Evolutionary conservation across 1,140 invertebrate species (phyloP).

Genomic region (Odontomachus brunneus): DNA sequence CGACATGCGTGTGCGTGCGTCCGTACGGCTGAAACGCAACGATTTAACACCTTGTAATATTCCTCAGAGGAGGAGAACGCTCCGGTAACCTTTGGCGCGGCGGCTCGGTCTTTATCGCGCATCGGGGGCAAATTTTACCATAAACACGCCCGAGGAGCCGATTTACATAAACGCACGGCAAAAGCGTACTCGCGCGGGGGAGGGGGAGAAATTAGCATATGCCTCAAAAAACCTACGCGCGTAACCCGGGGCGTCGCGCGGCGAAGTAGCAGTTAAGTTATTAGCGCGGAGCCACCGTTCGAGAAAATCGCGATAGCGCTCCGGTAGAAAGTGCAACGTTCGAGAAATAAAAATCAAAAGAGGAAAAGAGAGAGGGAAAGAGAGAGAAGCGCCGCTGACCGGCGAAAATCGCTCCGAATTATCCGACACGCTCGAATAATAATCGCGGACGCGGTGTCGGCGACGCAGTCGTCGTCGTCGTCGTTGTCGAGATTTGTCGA

Average conservation of each 20-base stretch:
- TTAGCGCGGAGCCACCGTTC: slow-evolving; percentile 59
- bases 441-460: too few relatives aligned
- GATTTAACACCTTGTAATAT: slow-evolving; percentile 40
- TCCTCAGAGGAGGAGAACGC: background rate
- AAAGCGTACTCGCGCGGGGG: slow-evolving; percentile 22
- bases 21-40: background rate
- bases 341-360: slow-evolving; percentile 3
- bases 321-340: slow-evolving; percentile 36
- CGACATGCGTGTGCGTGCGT: too few relatives aligned
- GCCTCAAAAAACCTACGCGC: slow-evolving; percentile 23
- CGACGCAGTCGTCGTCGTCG: too few relatives aligned
- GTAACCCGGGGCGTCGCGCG: slow-evolving; percentile 42
- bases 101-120: slow-evolving; percentile 21
- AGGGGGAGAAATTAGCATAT: slow-evolving; percentile 30
- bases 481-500: too few relatives aligned
- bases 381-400: too few relatives aligned
- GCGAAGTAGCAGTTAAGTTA: slow-evolving; percentile 59
- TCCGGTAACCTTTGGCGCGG: slow-evolving; percentile 15
- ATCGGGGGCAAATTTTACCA: slow-evolving; percentile 31
- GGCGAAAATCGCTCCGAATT: background rate
- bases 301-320: slow-evolving; percentile 60
- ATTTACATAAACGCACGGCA: slow-evolving; percentile 53
- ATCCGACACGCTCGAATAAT: too few relatives aligned
- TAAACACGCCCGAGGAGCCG: slow-evolving; percentile 31
- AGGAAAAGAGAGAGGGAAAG: too few relatives aligned